Percentiles rank a stretch among this genome's conserved stretches.
phyloP scores from a whole-genome alignment of 1,140 invertebrate genomes.

The Scylla paramamosain region DNA sequence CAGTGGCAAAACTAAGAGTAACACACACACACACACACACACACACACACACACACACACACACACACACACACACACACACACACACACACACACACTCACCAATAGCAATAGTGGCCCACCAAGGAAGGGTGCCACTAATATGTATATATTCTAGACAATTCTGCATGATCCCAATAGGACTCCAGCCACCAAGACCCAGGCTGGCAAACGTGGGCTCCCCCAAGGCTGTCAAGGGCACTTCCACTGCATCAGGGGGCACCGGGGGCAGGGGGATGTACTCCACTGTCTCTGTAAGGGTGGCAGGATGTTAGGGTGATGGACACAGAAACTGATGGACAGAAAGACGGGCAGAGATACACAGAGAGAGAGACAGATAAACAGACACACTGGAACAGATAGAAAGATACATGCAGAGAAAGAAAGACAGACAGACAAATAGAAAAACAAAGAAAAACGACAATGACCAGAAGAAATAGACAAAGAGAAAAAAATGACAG shows the following conservation, averaged over 20 bases:
- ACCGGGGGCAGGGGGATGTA: constrained; percentile 74
- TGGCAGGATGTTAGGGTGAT: neutral
- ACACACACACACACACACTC: constrained; percentile 77
- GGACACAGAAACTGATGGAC: too few relatives aligned
- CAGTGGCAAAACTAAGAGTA: too few relatives aligned
- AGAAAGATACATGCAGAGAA: too few relatives aligned
- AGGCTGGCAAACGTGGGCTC: constrained; percentile 89
- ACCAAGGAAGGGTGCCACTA: constrained; percentile 91
- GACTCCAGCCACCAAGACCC: constrained; percentile 89
- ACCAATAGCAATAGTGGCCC: constrained; percentile 90
- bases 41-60: too few relatives aligned
- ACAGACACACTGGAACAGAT: too few relatives aligned
- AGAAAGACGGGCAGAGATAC: too few relatives aligned
- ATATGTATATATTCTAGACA: constrained; percentile 91
- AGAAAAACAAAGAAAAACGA: too few relatives aligned
- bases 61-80: neutral
- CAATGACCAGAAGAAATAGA: too few relatives aligned
- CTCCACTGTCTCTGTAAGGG: constrained; percentile 60
- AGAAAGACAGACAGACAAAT: too few relatives aligned
- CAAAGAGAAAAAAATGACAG: too few relatives aligned
- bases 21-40: too few relatives aligned
- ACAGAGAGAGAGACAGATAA: neutral
- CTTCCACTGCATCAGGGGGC: constrained; percentile 57
- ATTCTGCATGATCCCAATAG: constrained; percentile 89
- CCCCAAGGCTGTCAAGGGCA: constrained; percentile 81